Evolutionary conservation across 2,797 vertebrate species (phyloP), one percentile per base, ranked within the genome.

Genomic region (Aratinga solstitialis): DNA sequence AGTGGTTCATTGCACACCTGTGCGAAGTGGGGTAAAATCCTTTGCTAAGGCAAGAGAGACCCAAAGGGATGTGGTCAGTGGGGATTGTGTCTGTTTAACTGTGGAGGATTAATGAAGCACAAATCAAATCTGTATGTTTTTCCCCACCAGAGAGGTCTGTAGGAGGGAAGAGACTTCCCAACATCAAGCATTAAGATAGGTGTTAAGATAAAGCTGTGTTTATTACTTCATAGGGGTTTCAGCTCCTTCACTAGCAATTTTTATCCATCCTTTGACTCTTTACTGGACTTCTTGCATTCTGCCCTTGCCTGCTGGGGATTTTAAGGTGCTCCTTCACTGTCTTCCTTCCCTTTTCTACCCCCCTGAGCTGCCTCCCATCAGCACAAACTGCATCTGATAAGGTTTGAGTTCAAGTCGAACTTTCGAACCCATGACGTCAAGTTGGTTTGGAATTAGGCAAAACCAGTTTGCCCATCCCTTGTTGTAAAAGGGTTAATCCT

Each of bases 391-490:
- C 65, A 51, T 76, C 72, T 36, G 63, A 66, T 50, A 38, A 43
- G 9, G 11, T 67, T 61, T 2, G 47, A 94, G 91, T 92, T 96
- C 73, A 74, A 69, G 90, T 51, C 82, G 95, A 97, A 95, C 96
- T 96, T 97, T 97, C 90, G 95, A 97, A 97, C 95, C 84, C 67
- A 1, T 93, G 92, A 93, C 74, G 86, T 96, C 61, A 53, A 48
- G 72, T 67, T n/a, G 56, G 69, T 83, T 89, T 95, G 96, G 96
- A 96, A 96, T 96, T 97, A 94, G 93, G 94, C 78, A 96, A 75
- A 96, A 95, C 94, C 92, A 93, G 93, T 97, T 96, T 97, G 92
- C 93, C 95, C 92, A 87, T 93, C 93, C 95, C 95, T 96, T 2
- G 9, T 36, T 90, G 77, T 84, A 81, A 96, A 94, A 91, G 82